Base-by-base conservation (phyloP, 2,797 vertebrate genomes). In the Xiphophorus birchmanni region DNA sequence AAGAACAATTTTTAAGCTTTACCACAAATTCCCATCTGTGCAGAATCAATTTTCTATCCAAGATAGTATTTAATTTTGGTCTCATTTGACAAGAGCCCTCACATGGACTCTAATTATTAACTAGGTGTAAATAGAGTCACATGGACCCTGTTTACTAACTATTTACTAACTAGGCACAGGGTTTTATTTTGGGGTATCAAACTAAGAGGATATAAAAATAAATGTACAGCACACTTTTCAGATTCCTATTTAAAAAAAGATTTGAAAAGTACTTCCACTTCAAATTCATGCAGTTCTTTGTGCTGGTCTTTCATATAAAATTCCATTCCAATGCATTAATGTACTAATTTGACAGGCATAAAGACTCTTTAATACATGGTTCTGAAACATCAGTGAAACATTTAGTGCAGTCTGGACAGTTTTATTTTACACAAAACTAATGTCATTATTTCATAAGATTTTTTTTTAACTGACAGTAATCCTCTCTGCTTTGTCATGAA, bases 401-500 rank as follows among this genome's bases (percentile, higher is more conserved):
- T 54, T 26, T 10, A 54, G 23, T 54, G 52, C 23, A 54, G 8
- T 10, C 23, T 21, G 26, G 21, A 23, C 21, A 80, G 73, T 78
- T 87, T 88, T 50, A 73, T 65, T 63, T 56, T 56, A 56, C 72
- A 85, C 85, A 72, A 78, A 86, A 86, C 63, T 37, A 45, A 73
- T 45, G 65, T 80, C 73, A 85, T 54, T 86, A 74, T 81, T 85
- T 80, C 78, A 85, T 77, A 81, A 75, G 74, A 87, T 78, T 72
- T 80, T 45, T 88, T 84, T 73, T 76, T 67, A 71, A 54, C 52
- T 58, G n/a, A 82, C 84, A 71, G 75, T 82, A 83, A 82, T 87
- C 82, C 65, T 3, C 82, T 83, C 74, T 65, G 79, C 86, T 89
- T 92, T 91, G 87, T 91, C 81, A 87, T 84, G 77, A 47, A 47